These are phyloP conservation scores for Serripes groenlandicus DNA, from an alignment of 2,888 invertebrate species.

Conservation along the genomic window DNA sequence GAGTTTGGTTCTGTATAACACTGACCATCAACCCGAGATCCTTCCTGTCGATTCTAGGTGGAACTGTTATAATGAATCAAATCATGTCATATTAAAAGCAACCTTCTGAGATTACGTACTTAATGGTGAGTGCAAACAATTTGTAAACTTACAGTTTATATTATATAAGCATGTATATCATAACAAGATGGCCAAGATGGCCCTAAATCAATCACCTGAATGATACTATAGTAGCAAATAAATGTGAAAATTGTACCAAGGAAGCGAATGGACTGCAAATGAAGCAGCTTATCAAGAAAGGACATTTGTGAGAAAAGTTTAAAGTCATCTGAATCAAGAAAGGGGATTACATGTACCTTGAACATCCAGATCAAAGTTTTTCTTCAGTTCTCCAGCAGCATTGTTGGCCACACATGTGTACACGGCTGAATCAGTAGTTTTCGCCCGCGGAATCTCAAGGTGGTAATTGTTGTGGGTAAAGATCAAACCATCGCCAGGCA, in stretches of 20 bases:
- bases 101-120: too few species aligned
- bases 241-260: too few species aligned
- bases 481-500: slow-evolving; percentile 47
- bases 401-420: slow-evolving; percentile 87
- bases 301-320: too few species aligned
- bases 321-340: not conserved
- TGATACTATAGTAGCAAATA: too few species aligned
- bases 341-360: slow-evolving; percentile 69
- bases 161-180: not conserved
- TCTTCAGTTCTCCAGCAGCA: slow-evolving; percentile 86
- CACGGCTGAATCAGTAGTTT: slow-evolving; percentile 84
- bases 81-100: too few species aligned
- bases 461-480: slow-evolving; percentile 71
- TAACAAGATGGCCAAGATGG: not conserved
- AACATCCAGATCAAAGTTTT: slow-evolving; percentile 84
- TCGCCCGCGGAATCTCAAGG: slow-evolving; percentile 78
- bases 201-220: not conserved
- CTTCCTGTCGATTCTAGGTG: slow-evolving; percentile 77
- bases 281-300: too few species aligned
- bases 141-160: too few species aligned
- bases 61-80: slow-evolving; percentile 81
- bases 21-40: slow-evolving; percentile 75
- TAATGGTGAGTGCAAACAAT: too few species aligned
- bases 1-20: slow-evolving; percentile 84
- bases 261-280: too few species aligned